Evolutionary conservation across 2,797 vertebrate genomes (phyloP), one percentile per base, ranked within the genome.

Genomic region (Ambastaia sidthimunki): DNA sequence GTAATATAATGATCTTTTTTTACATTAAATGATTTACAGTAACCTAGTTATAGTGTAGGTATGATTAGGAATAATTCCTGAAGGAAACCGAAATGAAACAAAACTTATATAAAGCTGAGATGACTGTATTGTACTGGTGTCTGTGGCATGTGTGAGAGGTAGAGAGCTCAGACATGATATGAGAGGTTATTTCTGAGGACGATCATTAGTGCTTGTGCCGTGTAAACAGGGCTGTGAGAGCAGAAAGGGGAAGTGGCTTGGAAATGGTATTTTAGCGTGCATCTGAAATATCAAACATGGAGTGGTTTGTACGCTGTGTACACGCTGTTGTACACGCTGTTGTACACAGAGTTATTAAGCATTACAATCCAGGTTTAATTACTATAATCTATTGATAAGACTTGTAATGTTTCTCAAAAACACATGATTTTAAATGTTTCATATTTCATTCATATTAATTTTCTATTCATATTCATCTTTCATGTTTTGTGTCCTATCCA

Each of bases 221-320:
- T 62, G 21, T 37, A 34, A 41, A 76, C 54, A 70, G 76, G 66
- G 0, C 0, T 83, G 41, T 71, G 63, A 82, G 60, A 73, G 74
- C 63, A 71, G 21, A 86, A 89, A 89, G 81, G 47, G 72, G 86
- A 87, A 88, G 71, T 80, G 80, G n/a, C n/a, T 82, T 7, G 65
- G 67, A 73, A 70, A 68, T 80, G 60, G 67, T 81, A 71, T 80
- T 80, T 73, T 57, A 41, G 15, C 62, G 69, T 23, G 15, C 37
- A 7, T 50, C 10, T 82, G 16, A 41, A 59, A 48, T 62, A 12
- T 60, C 25, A 48, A 78, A 25, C n/a, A 55, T 1, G 21, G 41
- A 44, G 66, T 57, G 31, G 31, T 67, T 55, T 55, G n/a, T n/a
- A n/a, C n/a, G n/a, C n/a, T n/a, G n/a, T n/a, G n/a, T 21, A 55